Percentiles rank a stretch among this genome's conserved stretches.
These are phyloP conservation scores for Danio kyathit DNA, from an alignment of 2,797 vertebrate genomes.

Conservation along the genomic window DNA sequence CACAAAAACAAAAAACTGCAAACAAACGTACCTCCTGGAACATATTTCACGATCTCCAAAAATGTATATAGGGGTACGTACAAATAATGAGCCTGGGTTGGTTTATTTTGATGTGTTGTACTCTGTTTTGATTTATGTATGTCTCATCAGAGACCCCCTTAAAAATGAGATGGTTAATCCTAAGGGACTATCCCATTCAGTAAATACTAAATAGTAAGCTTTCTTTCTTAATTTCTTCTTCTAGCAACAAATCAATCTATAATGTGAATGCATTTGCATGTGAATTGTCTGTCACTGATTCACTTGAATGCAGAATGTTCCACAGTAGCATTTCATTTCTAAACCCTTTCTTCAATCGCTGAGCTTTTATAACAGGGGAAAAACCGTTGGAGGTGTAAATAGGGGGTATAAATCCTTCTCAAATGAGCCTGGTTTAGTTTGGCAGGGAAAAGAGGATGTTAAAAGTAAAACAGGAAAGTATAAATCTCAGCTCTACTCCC, in stretches of 20 bases:
- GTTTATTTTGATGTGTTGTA: no score
- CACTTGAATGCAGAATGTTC: not conserved
- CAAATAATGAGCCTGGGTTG: no score
- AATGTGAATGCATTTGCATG: not conserved
- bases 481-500: slow-evolving; percentile 46
- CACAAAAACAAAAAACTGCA: no score
- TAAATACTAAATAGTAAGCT: no score
- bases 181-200: no score
- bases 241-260: not conserved
- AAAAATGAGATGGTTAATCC: no score
- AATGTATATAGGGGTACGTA: no score
- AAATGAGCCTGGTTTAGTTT: slow-evolving; percentile 14
- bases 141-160: no score
- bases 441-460: not conserved
- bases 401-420: not conserved
- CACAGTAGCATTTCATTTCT: not conserved
- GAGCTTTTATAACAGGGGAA: not conserved
- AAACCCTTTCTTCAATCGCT: not conserved
- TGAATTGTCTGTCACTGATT: not conserved
- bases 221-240: no score
- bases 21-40: no score
- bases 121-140: no score
- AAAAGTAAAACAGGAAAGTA: not conserved
- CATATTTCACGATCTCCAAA: no score
- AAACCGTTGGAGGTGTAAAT: not conserved